Conservation (phyloP, 1,140 invertebrate genomes). For the Campodea augens region DNA sequence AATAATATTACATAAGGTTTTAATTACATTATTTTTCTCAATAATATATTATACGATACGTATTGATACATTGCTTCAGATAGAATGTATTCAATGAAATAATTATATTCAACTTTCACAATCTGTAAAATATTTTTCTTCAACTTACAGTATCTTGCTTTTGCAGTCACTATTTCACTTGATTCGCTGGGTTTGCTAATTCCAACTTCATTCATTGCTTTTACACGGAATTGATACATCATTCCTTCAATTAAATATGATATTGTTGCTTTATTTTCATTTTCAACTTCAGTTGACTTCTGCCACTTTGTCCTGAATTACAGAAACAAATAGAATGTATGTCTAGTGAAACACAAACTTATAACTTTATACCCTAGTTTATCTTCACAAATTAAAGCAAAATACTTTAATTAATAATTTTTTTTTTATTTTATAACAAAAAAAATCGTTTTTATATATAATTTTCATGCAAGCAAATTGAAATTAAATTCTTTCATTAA, state of each 20-base stretch:
- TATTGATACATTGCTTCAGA: too few species aligned
- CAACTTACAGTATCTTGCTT: slow-evolving; percentile 53
- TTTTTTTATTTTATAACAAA: neutral
- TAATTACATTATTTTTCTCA: too few species aligned
- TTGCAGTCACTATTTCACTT: slow-evolving; percentile 59
- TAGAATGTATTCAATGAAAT: too few species aligned
- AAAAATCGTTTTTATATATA: too few species aligned
- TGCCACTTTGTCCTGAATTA: slow-evolving; percentile 65
- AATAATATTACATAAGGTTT: too few species aligned
- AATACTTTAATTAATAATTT: too few species aligned
- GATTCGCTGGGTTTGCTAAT: slow-evolving; percentile 74
- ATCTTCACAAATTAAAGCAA: too few species aligned
- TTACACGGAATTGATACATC: slow-evolving; percentile 90
- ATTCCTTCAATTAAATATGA: slow-evolving; percentile 82
- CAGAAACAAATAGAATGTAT: slow-evolving; percentile 3
- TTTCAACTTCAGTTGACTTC: slow-evolving; percentile 63
- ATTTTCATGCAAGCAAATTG: neutral
- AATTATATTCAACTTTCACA: too few species aligned
- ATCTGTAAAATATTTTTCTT: too few species aligned
- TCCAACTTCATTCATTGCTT: slow-evolving; percentile 86
- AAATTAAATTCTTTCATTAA: neutral
- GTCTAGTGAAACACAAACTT: too few species aligned
- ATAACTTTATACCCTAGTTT: too few species aligned
- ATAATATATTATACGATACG: too few species aligned
- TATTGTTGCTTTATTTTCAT: slow-evolving; percentile 61